Evolutionary conservation across 2,797 vertebrate genomes (phyloP).

Genomic region (Myotis daubentonii): DNA sequence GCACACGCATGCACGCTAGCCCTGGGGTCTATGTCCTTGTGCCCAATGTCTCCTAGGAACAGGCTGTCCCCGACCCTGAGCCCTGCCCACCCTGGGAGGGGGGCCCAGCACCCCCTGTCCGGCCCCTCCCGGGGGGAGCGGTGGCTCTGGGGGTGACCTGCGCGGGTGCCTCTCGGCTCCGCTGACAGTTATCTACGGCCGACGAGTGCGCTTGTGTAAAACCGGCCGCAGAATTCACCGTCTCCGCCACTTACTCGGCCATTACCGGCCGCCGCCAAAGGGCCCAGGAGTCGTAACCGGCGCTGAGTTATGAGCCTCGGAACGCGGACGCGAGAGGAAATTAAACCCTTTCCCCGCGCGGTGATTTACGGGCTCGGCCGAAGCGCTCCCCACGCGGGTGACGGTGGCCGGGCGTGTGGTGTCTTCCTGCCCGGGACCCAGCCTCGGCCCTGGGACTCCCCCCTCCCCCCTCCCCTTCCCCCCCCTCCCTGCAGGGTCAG

Average conservation of each 20-base stretch:
- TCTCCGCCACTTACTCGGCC: constrained; percentile 81
- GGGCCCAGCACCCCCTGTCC: accelerated
- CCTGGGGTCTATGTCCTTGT: not conserved
- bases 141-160: not conserved
- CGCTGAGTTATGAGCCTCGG: constrained; percentile 82
- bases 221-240: constrained; percentile 81
- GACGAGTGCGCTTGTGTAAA: constrained; percentile 82
- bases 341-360: constrained; percentile 77
- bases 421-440: not conserved
- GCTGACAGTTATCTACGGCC: constrained; percentile 82
- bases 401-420: no score
- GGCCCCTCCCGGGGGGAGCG: accelerated
- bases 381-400: not conserved
- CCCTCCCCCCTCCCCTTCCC: no score
- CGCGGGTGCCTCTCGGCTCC: constrained; percentile 35
- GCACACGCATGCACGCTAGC: accelerated
- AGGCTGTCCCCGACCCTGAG: accelerated
- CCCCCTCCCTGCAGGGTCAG: not conserved
- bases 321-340: constrained; percentile 80
- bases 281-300: constrained; percentile 76
- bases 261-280: constrained; percentile 83
- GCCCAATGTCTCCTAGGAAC: accelerated
- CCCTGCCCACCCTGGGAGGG: accelerated
- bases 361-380: constrained; percentile 73
- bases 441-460: accelerated